phyloP scores from a whole-genome alignment of 2,113 vertebrate species.

The Probosciger aterrimus region DNA sequence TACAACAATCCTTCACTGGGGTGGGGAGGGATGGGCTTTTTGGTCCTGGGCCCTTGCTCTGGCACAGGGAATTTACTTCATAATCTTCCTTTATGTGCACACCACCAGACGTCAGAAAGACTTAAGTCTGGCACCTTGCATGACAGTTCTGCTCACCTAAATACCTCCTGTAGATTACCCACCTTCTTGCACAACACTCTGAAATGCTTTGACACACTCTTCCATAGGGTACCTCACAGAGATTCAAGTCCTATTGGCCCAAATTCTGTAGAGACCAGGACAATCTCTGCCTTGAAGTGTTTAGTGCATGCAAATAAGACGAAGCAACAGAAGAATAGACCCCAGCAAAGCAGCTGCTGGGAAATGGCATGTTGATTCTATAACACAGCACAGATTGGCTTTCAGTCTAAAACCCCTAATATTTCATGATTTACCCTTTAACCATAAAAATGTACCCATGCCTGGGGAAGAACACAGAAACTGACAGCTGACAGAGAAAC shows the following conservation, averaged over 20 bases:
- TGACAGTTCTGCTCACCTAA: not conserved
- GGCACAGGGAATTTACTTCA: not conserved
- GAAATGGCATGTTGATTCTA: not conserved
- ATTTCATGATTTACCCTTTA: not conserved
- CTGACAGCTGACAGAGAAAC: not conserved
- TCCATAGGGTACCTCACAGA: not conserved
- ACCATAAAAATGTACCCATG: not conserved
- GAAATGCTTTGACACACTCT: not conserved
- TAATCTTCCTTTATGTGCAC: not conserved
- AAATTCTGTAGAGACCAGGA: not conserved
- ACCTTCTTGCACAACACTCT: not conserved
- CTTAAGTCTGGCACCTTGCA: not conserved
- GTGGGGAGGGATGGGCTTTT: not conserved
- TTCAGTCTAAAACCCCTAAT: not conserved
- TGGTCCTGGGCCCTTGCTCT: not conserved
- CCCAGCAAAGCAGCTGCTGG: not conserved
- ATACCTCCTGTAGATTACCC: not conserved
- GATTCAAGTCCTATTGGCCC: not conserved
- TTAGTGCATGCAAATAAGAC: not conserved
- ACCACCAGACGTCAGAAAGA: not conserved
- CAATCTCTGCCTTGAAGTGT: not conserved
- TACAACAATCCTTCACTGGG: not conserved
- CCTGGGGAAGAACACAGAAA: not conserved
- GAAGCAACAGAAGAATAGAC: not conserved
- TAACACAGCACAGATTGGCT: not conserved